phyloP scores from a whole-genome alignment of 1,140 invertebrate species.

The Rhynchophorus ferrugineus region DNA sequence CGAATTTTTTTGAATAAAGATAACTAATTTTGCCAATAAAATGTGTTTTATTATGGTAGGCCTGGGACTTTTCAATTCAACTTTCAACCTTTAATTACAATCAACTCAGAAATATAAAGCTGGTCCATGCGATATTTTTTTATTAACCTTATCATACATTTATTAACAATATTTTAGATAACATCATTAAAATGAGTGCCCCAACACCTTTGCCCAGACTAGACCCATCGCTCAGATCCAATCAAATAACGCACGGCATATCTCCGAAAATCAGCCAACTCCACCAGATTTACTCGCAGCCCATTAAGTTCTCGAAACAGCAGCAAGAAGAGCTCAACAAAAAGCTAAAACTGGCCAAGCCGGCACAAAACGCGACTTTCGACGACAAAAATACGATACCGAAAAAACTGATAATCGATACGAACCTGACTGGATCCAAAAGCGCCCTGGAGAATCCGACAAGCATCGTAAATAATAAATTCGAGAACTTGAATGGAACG shows the following conservation, averaged over 20 bases:
- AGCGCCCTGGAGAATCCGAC: background rate
- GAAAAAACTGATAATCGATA: no score
- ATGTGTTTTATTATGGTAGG: no score
- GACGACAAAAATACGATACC: background rate
- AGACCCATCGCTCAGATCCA: conserved; percentile 4
- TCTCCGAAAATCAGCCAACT: conserved; percentile 19
- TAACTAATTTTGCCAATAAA: no score
- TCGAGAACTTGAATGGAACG: conserved; percentile 2
- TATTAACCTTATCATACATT: no score
- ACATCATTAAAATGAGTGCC: conserved; percentile 5
- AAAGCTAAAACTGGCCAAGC: conserved; percentile 5
- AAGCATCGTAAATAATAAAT: conserved; percentile 4
- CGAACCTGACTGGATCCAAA: no score
- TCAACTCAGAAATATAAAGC: no score
- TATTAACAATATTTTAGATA: no score
- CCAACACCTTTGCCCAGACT: conserved; percentile 6
- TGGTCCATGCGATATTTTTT: no score
- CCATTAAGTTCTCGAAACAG: conserved; percentile 9
- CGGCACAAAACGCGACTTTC: background rate
- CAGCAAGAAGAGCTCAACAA: conserved; percentile 15
- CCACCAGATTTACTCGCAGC: conserved; percentile 6
- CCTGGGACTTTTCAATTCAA: no score
- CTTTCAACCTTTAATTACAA: no score
- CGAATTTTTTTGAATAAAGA: no score
- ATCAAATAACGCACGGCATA: background rate